Evolutionary conservation across 2,113 vertebrate genomes (phyloP).

Genomic region (Myocastor coypus): DNA sequence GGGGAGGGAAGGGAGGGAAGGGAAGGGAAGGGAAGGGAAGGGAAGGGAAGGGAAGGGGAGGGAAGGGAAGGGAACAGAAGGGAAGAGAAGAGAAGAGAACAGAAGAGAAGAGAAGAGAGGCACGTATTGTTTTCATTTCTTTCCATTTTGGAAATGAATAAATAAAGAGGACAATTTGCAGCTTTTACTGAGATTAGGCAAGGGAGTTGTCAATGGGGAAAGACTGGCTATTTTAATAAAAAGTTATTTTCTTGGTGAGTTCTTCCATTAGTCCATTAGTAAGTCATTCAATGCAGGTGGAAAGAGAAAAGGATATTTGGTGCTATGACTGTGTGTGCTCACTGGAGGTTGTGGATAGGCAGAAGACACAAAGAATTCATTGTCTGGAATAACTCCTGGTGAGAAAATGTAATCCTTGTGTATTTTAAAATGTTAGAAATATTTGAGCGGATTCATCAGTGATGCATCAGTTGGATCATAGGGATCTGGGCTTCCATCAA

Average conservation of each 20-base stretch:
- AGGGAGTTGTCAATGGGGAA: neutral
- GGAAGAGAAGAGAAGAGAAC: too few species aligned
- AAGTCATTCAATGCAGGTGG: neutral
- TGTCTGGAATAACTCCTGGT: neutral
- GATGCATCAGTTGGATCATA: neutral
- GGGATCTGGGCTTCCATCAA: neutral
- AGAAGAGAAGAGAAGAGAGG: neutral
- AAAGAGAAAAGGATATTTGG: conserved; percentile 21
- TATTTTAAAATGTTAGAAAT: neutral
- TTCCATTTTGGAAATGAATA: conserved; percentile 31
- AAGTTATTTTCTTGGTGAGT: neutral
- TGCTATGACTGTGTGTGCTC: neutral
- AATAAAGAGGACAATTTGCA: conserved; percentile 15
- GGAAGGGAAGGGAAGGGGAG: too few species aligned
- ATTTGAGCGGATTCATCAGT: neutral
- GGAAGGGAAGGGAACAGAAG: too few species aligned
- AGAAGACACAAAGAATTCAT: neutral
- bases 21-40: too few species aligned
- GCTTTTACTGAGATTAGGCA: conserved; percentile 8
- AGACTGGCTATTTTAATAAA: conserved; percentile 24
- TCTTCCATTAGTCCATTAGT: neutral
- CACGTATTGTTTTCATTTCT: neutral
- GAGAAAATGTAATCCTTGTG: neutral
- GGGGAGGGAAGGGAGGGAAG: too few species aligned
- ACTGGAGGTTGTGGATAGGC: neutral